phyloP scores from a whole-genome alignment of 2,888 invertebrate genomes.

The Spialia ferax region DNA sequence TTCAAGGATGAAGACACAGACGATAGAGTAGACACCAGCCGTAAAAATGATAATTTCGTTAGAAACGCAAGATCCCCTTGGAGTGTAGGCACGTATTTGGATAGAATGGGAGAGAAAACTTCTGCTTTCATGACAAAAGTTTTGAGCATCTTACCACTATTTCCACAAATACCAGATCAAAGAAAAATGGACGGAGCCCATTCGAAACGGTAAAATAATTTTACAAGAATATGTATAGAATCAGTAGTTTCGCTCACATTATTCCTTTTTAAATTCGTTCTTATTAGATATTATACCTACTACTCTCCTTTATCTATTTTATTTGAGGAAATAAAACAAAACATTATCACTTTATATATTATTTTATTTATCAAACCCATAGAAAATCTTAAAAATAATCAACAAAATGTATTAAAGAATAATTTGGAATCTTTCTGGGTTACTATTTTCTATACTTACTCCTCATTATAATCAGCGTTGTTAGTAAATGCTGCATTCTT shows the following conservation, averaged over 20 bases:
- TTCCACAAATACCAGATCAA: conserved; percentile 55
- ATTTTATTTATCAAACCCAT: conserved; percentile 10
- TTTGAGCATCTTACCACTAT: conserved; percentile 62
- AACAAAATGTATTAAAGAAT: conserved; percentile 10
- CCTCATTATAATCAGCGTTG: conserved; percentile 59
- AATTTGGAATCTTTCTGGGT: neutral
- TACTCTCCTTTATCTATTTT: neutral
- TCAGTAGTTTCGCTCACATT: too few species aligned
- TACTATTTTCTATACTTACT: conserved; percentile 14
- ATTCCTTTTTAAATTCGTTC: too few species aligned
- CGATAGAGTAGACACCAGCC: conserved; percentile 53
- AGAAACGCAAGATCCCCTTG: conserved; percentile 60
- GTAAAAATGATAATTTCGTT: conserved; percentile 22
- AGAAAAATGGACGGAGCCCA: neutral
- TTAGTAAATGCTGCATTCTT: conserved; percentile 61
- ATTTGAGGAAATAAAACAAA: neutral
- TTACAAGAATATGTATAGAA: too few species aligned
- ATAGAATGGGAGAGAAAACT: conserved; percentile 56
- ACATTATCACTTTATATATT: neutral
- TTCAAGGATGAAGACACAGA: conserved; percentile 55
- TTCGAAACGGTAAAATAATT: neutral
- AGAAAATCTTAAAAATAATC: conserved; percentile 6
- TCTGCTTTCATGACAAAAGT: conserved; percentile 52
- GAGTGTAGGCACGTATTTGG: conserved; percentile 50
- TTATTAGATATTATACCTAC: too few species aligned